Conservation (phyloP, 1,140 invertebrate genomes). For the Pomacea maculata region DNA sequence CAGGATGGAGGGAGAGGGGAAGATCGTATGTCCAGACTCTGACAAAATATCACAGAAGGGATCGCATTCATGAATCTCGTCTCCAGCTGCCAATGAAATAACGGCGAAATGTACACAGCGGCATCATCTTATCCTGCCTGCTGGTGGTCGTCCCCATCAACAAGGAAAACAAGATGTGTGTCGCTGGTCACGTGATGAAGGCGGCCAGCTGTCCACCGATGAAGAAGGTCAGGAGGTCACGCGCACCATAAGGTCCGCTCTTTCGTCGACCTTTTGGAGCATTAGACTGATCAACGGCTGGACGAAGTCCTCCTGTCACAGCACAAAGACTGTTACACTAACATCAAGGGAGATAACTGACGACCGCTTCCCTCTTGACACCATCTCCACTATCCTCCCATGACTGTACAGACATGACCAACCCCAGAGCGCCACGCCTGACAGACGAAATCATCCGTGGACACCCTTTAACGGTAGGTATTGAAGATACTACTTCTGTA, state of each 20-base stretch:
- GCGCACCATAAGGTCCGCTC: slow-evolving; percentile 33
- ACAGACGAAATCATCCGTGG: too few species aligned
- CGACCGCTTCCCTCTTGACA: too few species aligned
- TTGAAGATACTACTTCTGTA: too few species aligned
- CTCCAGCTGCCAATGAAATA: background rate
- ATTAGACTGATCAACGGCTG: slow-evolving; percentile 47
- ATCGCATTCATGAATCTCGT: background rate
- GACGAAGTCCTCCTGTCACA: slow-evolving; percentile 47
- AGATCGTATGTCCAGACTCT: background rate
- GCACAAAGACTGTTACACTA: background rate
- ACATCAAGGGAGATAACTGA: too few species aligned
- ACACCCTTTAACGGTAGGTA: too few species aligned
- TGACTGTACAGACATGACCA: too few species aligned
- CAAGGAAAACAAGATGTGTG: too few species aligned
- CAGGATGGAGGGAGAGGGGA: too few species aligned
- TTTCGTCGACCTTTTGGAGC: slow-evolving; percentile 54
- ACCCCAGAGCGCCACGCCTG: too few species aligned
- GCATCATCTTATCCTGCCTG: background rate
- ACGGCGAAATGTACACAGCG: background rate
- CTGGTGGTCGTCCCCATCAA: background rate
- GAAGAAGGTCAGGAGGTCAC: slow-evolving; percentile 10
- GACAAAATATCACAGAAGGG: background rate
- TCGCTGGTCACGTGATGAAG: background rate
- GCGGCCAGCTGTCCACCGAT: background rate
- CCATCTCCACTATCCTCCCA: too few species aligned